phyloP scores from a whole-genome alignment of 2,113 vertebrate species.

The Pogona vitticeps region DNA sequence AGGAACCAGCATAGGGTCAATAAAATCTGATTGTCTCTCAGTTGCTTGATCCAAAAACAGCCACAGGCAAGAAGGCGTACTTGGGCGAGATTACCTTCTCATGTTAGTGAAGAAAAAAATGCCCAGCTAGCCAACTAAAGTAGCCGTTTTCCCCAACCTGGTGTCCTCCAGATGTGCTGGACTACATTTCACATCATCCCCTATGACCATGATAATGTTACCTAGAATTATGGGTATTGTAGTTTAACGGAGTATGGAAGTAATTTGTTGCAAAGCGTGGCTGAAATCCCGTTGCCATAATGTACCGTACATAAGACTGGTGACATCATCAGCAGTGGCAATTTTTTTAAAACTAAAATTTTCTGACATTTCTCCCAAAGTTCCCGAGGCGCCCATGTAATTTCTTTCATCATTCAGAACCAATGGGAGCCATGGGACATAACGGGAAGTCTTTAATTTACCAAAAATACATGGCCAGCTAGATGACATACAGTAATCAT shows the following conservation, averaged over 20 bases:
- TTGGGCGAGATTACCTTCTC: not conserved
- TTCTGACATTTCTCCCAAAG: no score
- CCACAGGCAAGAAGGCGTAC: not conserved
- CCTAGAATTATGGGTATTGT: not conserved
- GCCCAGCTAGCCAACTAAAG: not conserved
- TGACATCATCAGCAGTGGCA: no score
- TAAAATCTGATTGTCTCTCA: not conserved
- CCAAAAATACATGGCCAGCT: no score
- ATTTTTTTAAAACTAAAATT: no score
- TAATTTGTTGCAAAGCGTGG: not conserved
- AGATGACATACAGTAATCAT: no score
- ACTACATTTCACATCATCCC: not conserved
- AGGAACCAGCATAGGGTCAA: not conserved
- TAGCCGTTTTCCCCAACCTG: not conserved
- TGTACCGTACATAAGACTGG: no score
- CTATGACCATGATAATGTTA: not conserved
- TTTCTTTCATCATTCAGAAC: no score
- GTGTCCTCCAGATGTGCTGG: not conserved
- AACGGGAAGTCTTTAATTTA: not conserved
- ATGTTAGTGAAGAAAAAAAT: not conserved
- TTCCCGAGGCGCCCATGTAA: no score
- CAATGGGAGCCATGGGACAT: not conserved
- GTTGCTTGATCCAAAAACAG: not conserved
- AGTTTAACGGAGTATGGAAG: not conserved
- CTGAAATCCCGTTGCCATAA: no score